phyloP scores from a whole-genome alignment of 2,113 vertebrate species.

The Takifugu flavidus region DNA sequence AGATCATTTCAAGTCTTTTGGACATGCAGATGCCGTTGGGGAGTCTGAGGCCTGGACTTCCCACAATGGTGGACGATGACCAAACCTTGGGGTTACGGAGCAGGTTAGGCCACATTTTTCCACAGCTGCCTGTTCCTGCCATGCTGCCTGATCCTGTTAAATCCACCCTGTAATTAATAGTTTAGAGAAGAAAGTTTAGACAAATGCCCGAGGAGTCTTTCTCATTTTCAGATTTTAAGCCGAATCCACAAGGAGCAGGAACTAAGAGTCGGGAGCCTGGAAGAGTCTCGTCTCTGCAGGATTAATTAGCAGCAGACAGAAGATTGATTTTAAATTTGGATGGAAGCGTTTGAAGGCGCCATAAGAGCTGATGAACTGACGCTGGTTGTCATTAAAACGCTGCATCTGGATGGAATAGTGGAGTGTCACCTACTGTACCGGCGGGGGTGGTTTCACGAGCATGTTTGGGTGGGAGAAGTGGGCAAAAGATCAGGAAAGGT shows the following conservation, averaged over 20 bases:
- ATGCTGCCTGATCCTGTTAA: neutral
- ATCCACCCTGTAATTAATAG: neutral
- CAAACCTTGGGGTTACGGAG: neutral
- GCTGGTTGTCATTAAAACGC: no score
- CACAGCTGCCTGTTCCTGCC: slow-evolving; percentile 2
- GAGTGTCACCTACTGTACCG: no score
- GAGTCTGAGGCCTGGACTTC: slow-evolving; percentile 27
- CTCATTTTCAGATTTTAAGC: neutral
- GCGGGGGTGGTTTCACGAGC: no score
- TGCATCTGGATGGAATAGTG: no score
- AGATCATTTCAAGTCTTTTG: slow-evolving; percentile 52
- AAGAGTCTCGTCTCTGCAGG: neutral
- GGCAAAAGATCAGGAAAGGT: no score
- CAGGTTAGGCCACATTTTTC: slow-evolving; percentile 4
- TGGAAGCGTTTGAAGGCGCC: neutral
- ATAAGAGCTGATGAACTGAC: neutral
- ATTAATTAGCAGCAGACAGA: neutral
- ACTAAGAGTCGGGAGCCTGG: neutral
- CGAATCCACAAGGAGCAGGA: neutral
- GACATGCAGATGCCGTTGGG: slow-evolving; percentile 27
- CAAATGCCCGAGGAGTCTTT: neutral
- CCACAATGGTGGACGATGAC: slow-evolving; percentile 19
- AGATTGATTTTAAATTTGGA: neutral
- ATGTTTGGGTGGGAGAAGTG: no score
- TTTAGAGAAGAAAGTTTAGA: neutral